Base-by-base conservation (phyloP, 1,140 invertebrate genomes). In the Ostrea denselamellosa region DNA sequence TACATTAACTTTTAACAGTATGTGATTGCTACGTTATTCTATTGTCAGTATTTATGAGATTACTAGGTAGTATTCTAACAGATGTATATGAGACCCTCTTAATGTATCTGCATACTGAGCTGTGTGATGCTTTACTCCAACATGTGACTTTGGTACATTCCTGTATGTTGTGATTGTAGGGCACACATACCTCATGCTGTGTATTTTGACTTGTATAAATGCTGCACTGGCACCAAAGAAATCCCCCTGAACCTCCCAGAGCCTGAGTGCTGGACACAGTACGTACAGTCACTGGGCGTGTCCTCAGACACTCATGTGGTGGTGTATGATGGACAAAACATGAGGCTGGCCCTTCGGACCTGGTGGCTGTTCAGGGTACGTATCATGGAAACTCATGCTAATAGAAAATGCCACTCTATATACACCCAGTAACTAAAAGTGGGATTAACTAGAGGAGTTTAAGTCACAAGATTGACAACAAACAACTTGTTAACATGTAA, bases 351-450 rank as follows among this genome's bases (percentile, higher is more conserved):
- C 8, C 85, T 92, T 19, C 90, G 92, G 68, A 91, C 92, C 51
- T 93, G 92, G 92, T 94, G 92, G 92, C 34, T 93, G 12, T 93
- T 94, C 52, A 91, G 92, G 90, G 93, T 94, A 89, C 68, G 88
- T 54, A 58, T 4, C 25, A 9, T 44, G 34, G 34, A 71, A 8
- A 71, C 34, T 51, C 0, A 19, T 28, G 7, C 10, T 34, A 65
- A 51, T 34, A 65, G 8, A 65, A 22, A 84, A n/a, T 5, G 56
- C 8, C 8, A 14, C n/a, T n/a, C n/a, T n/a, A n/a, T n/a, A n/a
- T n/a, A n/a, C n/a, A 44, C 34, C 34, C 34, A 44, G 5, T 44
- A 2, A 5, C 34, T 44, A 2, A 44, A 44, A 44, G 34, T 44
- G 34, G 1, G 34, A 44, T 2, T 44, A 5, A 44, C 34, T 44